Base-by-base conservation (phyloP, 2,113 vertebrate species). In the Psilopsiagon aurifrons region DNA sequence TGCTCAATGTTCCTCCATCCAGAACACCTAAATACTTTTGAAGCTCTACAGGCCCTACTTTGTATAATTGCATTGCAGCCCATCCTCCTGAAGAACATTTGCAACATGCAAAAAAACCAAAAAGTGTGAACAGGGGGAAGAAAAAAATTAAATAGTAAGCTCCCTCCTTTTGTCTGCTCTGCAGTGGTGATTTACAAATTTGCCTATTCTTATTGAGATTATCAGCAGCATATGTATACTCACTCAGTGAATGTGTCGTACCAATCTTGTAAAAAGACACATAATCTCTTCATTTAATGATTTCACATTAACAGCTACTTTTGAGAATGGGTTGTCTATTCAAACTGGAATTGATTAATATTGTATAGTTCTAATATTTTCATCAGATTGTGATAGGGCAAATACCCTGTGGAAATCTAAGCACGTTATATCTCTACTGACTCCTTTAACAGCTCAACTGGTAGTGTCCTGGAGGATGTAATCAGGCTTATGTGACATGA, bases 401-500 rank as follows among this genome's bases (percentile, higher is more conserved):
- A 86, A 91, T 10, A 20, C 43, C 29, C 43, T 75, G 62, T 67
- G 89, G 63, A 92, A 91, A 87, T 54, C 78, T 87, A 76, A 66
- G 78, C 31, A 57, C 41, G 23, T 91, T 79, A 19, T 59, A 86
- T 68, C 37, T 88, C 44, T 86, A 22, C 70, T 83, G 70, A 66
- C 44, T 83, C 67, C 49, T 92, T 95, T 94, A 94, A 90, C 87
- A 92, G 52, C 44, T 85, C 66, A 89, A 87, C 14, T 76, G 74
- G 57, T n/a, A 60, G 70, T 37, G 62, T 97, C 71, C 84, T 94
- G 78, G 60, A 94, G 87, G 78, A 83, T 85, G 41, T 69, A 87
- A 94, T 90, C 93, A 91, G 87, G 70, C 47, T 95, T 89, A 85
- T 79, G 52, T 91, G 78, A 76, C 3, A 10, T 89, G 87, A 91